A percentile compares a stretch with the other conserved stretches of the same genome.
phyloP scores from a whole-genome alignment of 2,113 vertebrate species.

The Saguinus midas region DNA sequence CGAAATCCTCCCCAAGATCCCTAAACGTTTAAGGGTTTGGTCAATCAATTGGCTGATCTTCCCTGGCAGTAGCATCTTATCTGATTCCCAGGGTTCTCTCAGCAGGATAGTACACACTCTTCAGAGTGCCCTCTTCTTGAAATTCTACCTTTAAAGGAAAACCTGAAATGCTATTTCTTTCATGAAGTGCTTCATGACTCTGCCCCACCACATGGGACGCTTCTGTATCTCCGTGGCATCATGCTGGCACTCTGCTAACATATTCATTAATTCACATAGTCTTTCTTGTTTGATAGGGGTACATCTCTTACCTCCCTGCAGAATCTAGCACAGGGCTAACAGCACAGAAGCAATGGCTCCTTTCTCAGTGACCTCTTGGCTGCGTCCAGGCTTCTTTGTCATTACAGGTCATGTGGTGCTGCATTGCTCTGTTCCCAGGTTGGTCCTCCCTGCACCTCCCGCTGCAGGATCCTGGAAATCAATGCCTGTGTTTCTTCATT shows the following conservation, averaged over 20 bases:
- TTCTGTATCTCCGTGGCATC: background rate
- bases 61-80: background rate
- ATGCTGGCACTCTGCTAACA: background rate
- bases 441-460: background rate
- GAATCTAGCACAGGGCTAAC: background rate
- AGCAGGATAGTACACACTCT: background rate
- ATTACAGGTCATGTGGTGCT: background rate
- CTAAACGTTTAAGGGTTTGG: background rate
- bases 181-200: background rate
- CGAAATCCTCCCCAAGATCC: background rate
- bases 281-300: background rate
- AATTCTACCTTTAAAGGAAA: background rate
- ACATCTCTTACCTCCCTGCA: too few relatives aligned
- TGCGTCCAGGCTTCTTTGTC: too few relatives aligned
- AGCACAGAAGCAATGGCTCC: background rate
- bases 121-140: background rate
- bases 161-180: background rate
- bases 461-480: background rate
- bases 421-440: fast-evolving
- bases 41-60: background rate
- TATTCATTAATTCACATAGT: background rate
- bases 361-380: fast-evolving
- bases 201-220: background rate
- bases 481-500: background rate
- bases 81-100: background rate